A percentile compares a stretch with the other conserved stretches of the same genome.
These are phyloP conservation scores for Drosophila testacea DNA, from an alignment of 2,888 invertebrate species.

Conservation along the genomic window DNA sequence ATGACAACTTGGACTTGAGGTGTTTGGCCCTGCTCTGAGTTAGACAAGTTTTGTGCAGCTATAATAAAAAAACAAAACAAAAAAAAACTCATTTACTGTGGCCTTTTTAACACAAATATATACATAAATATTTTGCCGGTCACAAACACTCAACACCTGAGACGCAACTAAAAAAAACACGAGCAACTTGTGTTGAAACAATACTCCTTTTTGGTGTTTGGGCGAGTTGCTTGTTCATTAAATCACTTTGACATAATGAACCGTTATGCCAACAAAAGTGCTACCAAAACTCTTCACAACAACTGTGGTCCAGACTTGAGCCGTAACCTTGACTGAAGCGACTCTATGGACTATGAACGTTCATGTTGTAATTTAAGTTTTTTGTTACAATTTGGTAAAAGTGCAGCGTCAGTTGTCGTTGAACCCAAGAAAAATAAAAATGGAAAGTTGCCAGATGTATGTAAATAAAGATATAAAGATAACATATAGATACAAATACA, in stretches of 20 bases:
- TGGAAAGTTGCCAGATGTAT: constrained; percentile 61
- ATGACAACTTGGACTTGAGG: constrained; percentile 27
- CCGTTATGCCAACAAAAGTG: constrained; percentile 68
- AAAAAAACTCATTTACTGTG: constrained; percentile 42
- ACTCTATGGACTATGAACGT: constrained; percentile 44
- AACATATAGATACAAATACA: constrained; percentile 5
- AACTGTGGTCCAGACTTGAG: constrained; percentile 28
- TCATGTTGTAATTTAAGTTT: constrained; percentile 62
- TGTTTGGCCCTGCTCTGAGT: constrained; percentile 38
- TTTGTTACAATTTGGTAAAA: constrained; percentile 66
- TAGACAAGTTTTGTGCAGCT: constrained; percentile 23
- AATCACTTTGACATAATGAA: constrained; percentile 77
- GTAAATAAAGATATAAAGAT: constrained; percentile 6
- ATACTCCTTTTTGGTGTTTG: constrained; percentile 26
- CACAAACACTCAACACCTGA: constrained; percentile 16
- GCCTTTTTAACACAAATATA: constrained; percentile 49
- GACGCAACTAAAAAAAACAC: constrained; percentile 9
- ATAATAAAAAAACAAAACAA: background rate
- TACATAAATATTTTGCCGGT: constrained; percentile 28
- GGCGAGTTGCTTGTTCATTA: constrained; percentile 53
- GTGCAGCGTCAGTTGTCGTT: constrained; percentile 76
- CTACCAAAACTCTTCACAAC: constrained; percentile 25
- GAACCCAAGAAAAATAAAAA: constrained; percentile 62
- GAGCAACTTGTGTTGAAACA: constrained; percentile 36
- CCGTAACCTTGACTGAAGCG: constrained; percentile 68